Evolutionary conservation across 2,113 vertebrate genomes (phyloP).

Genomic region (Ammodytes dubius): DNA sequence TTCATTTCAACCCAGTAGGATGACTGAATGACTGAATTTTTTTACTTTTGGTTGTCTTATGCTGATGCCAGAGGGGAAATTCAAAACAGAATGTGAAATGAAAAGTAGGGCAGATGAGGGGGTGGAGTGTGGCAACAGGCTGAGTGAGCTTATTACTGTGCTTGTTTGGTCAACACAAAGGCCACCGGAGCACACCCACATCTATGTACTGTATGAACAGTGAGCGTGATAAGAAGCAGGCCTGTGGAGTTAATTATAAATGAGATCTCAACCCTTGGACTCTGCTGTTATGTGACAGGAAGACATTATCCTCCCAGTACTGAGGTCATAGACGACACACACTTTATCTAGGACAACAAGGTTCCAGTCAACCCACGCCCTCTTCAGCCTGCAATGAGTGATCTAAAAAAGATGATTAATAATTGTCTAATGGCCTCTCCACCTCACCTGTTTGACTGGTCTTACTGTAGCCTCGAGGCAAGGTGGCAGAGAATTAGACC

Average conservation of each 20-base stretch:
- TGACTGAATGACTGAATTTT: background rate
- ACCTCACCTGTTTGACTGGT: conserved; percentile 17
- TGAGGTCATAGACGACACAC: background rate
- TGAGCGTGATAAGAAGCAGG: conserved; percentile 8
- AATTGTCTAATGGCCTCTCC: conserved; percentile 1
- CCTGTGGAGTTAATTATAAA: conserved; percentile 5
- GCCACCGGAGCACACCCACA: conserved; percentile 3
- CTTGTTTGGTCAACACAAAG: conserved; percentile 23
- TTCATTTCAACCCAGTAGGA: background rate
- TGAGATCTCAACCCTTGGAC: background rate
- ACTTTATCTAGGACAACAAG: background rate
- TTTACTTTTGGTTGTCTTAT: background rate
- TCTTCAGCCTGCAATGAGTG: background rate
- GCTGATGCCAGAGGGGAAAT: background rate
- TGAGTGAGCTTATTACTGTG: background rate
- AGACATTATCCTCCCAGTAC: background rate
- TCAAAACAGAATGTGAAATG: background rate
- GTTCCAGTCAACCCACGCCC: background rate
- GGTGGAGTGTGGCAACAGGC: background rate
- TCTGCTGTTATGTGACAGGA: background rate
- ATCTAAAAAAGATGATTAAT: conserved; percentile 24
- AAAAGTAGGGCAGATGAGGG: conserved; percentile 34
- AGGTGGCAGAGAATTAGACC: conserved; percentile 32
- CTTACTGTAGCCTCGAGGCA: background rate
- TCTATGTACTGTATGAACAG: conserved; percentile 4